phyloP scores from a whole-genome alignment of 2,888 invertebrate species.

The Suillia variegata region DNA sequence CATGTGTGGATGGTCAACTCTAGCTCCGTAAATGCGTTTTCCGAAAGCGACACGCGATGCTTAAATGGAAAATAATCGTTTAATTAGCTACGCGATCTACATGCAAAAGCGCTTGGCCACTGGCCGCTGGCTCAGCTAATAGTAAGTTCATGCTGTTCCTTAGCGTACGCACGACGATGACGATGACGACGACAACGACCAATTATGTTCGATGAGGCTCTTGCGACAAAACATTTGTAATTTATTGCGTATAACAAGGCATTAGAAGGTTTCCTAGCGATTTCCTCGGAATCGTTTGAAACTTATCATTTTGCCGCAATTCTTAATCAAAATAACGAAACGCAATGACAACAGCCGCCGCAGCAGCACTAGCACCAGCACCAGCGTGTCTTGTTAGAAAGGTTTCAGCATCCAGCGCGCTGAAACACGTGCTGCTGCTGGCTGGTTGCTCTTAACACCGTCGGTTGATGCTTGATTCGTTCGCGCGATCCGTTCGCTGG shows the following conservation, averaged over 20 bases:
- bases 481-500: no score
- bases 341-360: no score
- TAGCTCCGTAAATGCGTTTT: neutral
- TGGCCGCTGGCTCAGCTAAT: no score
- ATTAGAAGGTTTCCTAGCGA: neutral
- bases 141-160: neutral
- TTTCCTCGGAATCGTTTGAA: neutral
- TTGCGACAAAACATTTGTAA: conserved; percentile 24
- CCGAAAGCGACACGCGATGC: neutral
- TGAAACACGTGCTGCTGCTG: neutral
- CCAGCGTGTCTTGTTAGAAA: conserved; percentile 11
- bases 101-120: conserved; percentile 41
- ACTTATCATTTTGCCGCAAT: neutral
- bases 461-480: no score
- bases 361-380: no score
- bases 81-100: conserved; percentile 59
- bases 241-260: conserved; percentile 18
- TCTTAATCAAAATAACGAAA: no score
- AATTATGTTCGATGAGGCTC: neutral
- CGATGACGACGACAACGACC: no score
- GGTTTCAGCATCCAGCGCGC: conserved; percentile 2
- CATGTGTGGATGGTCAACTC: neutral
- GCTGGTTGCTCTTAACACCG: neutral
- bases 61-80: conserved; percentile 42
- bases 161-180: neutral